phyloP scores from a whole-genome alignment of 35 echinoderm and acorn worm species.

The Anneissia japonica region DNA sequence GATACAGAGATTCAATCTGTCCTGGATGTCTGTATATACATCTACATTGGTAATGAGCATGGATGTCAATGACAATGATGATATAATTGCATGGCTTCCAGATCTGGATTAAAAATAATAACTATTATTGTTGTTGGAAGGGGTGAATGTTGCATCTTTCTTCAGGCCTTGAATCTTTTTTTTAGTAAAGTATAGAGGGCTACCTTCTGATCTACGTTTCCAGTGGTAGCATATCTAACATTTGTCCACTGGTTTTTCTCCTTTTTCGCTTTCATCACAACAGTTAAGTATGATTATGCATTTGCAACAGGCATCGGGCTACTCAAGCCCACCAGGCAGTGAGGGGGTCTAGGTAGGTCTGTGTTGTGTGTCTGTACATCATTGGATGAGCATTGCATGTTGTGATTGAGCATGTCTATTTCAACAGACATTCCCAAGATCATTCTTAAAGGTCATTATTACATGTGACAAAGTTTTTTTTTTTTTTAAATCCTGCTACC shows the following conservation, averaged over 20 bases:
- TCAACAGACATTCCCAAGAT: no score
- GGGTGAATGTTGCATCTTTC: neutral
- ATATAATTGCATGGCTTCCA: neutral
- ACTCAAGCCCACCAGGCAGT: slow-evolving; percentile 73
- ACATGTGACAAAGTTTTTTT: no score
- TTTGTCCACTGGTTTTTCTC: slow-evolving; percentile 9
- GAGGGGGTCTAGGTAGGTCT: slow-evolving; percentile 79
- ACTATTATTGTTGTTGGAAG: neutral
- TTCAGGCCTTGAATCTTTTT: neutral
- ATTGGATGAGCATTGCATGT: neutral
- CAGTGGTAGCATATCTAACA: neutral
- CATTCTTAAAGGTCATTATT: no score
- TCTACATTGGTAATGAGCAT: no score
- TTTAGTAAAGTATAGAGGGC: neutral
- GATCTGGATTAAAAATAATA: neutral
- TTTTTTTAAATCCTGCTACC: no score
- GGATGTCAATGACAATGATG: no score
- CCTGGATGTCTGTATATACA: neutral
- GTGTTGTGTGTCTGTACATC: neutral
- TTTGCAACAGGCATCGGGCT: slow-evolving; percentile 96
- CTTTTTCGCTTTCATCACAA: slow-evolving; percentile 33
- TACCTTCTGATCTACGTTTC: neutral
- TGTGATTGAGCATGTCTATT: neutral
- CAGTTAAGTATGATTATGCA: slow-evolving; percentile 99
- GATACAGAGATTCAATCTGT: neutral